A percentile compares a stretch with the other conserved stretches of the same genome.
Conservation (phyloP, 2,113 vertebrate genomes). For the Percopsis transmontana region DNA sequence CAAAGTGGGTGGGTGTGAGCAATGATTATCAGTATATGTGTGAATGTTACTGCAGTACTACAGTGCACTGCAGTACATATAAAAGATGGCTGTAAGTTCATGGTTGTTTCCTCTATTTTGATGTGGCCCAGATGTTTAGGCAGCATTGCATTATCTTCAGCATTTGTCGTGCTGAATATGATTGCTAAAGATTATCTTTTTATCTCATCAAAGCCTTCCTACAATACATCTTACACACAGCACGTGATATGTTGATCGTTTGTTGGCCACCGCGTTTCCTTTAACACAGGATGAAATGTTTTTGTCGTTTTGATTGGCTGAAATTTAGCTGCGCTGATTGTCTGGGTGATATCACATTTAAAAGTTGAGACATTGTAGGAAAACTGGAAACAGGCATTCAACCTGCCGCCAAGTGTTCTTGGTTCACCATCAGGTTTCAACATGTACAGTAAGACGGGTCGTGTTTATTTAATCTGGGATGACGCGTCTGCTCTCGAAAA, state of each 20-base stretch:
- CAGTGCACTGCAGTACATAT: not conserved
- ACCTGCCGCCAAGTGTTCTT: slow-evolving; percentile 24
- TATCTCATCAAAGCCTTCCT: not conserved
- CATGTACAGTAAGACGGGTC: not conserved
- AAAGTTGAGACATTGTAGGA: slow-evolving; percentile 31
- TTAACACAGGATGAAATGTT: slow-evolving; percentile 25
- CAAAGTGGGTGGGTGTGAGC: slow-evolving; percentile 2
- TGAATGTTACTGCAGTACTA: not conserved
- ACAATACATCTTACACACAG: not conserved
- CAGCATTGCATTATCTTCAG: not conserved
- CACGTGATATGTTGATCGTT: not conserved
- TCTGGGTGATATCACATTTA: slow-evolving; percentile 34
- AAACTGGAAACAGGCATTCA: slow-evolving; percentile 32
- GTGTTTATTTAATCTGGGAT: slow-evolving; percentile 21
- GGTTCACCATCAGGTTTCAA: slow-evolving; percentile 18
- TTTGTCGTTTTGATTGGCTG: slow-evolving; percentile 20
- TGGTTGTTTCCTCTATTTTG: not conserved
- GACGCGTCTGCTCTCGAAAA: slow-evolving; percentile 21
- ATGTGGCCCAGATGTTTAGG: slow-evolving; percentile 20
- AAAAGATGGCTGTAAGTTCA: not conserved
- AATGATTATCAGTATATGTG: not conserved
- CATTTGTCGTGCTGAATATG: not conserved
- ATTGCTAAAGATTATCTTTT: slow-evolving; percentile 1
- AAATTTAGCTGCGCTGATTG: slow-evolving; percentile 26
- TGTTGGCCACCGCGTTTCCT: slow-evolving; percentile 26